Percentiles rank a stretch among this genome's conserved stretches.
Conservation (phyloP, 92 coral and sea anemone genomes). For the Zoanthus sansibaricus region DNA sequence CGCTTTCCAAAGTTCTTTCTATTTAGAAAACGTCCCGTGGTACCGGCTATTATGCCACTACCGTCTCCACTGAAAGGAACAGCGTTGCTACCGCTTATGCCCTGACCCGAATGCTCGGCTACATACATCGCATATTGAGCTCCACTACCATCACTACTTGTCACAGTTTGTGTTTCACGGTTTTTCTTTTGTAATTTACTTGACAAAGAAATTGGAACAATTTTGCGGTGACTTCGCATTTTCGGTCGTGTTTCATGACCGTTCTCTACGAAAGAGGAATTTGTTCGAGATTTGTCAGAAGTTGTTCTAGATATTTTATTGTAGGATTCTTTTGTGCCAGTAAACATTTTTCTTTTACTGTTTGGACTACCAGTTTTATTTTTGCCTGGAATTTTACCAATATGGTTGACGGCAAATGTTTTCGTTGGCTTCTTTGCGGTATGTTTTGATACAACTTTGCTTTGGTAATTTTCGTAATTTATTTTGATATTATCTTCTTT, state of each 20-base stretch:
- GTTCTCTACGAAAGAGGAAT: not conserved
- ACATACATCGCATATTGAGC: not conserved
- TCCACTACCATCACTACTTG: slow-evolving; percentile 21
- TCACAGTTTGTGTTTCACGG: not conserved
- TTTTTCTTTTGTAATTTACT: not conserved
- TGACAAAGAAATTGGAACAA: not conserved
- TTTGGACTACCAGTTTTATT: not conserved
- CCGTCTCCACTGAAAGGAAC: not conserved
- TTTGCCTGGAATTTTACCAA: not conserved
- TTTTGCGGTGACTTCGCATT: not conserved
- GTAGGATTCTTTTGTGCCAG: not conserved
- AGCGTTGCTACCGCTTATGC: not conserved
- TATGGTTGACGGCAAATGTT: not conserved
- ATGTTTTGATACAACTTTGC: not conserved
- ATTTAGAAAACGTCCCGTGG: not conserved
- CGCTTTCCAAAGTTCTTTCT: not conserved
- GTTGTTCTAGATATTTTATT: not conserved
- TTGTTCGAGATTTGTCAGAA: not conserved
- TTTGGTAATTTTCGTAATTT: not conserved
- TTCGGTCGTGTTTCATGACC: not conserved
- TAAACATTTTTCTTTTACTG: not conserved
- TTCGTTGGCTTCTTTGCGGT: not conserved
- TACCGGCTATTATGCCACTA: not conserved
- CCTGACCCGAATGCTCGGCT: not conserved
- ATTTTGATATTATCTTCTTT: not conserved